Evolutionary conservation across 2,888 invertebrate genomes (phyloP), one percentile per base, ranked within the genome.

Genomic region (Kryphioiulus occultus): DNA sequence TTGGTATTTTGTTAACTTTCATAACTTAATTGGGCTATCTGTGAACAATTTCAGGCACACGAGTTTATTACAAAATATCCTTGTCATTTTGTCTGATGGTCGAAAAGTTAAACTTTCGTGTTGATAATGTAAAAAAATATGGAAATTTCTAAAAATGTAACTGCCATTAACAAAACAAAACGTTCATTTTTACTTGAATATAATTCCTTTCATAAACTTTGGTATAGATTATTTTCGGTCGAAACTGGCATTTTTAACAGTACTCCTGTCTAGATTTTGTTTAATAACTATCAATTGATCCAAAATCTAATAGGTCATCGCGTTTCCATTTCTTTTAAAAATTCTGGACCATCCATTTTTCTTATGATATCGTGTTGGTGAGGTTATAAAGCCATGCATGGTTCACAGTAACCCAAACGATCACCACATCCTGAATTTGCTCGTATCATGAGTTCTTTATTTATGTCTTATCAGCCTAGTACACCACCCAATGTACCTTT

Each of bases 311-410:
- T n/a, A n/a, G n/a, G n/a, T n/a, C n/a, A n/a, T n/a, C n/a, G n/a
- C n/a, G n/a, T n/a, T n/a, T n/a, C n/a, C n/a, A n/a, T n/a, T n/a
- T n/a, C n/a, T n/a, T n/a, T n/a, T 39, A 47, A 47, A 47, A 47
- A 47, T 10, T 47, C 17, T 47, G 12, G 9, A 17, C 12, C 47
- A 47, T 47, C 47, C 47, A 39, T 39, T 39, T 47, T 53, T 53
- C n/a, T 19, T 53, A 53, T 53, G 5, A n/a, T 19, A 53, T 53
- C 53, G 3, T 39, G 9, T n/a, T 39, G 39, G 39, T 3, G 39
- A 53, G n/a, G n/a, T 19, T 5, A 59, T 22, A 78, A 78, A 78
- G 78, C 78, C 78, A 78, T 78, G 30, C 78, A 78, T 78, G 78
- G 78, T 78, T 78, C 26, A 78, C 78, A 78, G 78, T 15, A 78